A percentile compares a stretch with the other conserved stretches of the same genome.
Conservation (phyloP, 2,113 vertebrate species). For the Poeciliopsis prolifica region DNA sequence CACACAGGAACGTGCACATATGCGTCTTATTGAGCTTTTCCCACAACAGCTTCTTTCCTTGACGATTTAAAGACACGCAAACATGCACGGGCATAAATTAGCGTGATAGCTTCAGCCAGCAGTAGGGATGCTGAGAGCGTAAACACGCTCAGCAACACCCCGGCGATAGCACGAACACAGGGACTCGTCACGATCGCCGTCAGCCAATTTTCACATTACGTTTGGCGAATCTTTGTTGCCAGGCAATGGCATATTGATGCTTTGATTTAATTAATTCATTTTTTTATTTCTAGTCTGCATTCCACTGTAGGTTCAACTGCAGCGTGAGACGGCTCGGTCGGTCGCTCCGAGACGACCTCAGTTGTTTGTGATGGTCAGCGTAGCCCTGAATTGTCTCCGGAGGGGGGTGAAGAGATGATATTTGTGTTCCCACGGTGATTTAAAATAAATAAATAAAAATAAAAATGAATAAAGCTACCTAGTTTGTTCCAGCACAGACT, state of each 20-base stretch:
- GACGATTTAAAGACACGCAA: constrained; percentile 19
- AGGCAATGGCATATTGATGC: constrained; percentile 59
- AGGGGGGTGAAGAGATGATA: constrained; percentile 4
- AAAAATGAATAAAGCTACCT: neutral
- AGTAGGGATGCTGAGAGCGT: constrained; percentile 30
- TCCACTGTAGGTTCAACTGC: constrained; percentile 28
- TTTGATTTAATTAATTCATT: constrained; percentile 12
- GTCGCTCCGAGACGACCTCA: neutral
- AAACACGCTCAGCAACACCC: constrained; percentile 54
- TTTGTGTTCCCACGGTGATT: constrained; percentile 5
- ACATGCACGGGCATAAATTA: constrained; percentile 38
- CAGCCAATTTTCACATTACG: constrained; percentile 59
- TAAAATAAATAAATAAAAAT: neutral
- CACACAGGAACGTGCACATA: too few relatives aligned
- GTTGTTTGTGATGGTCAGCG: neutral
- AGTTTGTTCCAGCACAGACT: constrained; percentile 8
- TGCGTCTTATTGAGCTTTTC: constrained; percentile 30
- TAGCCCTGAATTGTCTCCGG: neutral
- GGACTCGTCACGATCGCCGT: constrained; percentile 45
- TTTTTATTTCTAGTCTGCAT: constrained; percentile 32
- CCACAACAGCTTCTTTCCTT: constrained; percentile 34
- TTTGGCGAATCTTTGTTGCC: constrained; percentile 59
- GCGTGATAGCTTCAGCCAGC: constrained; percentile 18
- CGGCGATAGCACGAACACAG: constrained; percentile 53
- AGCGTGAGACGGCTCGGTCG: neutral